phyloP scores from a whole-genome alignment of 2,113 vertebrate species.

The Oncorhynchus tshawytscha region DNA sequence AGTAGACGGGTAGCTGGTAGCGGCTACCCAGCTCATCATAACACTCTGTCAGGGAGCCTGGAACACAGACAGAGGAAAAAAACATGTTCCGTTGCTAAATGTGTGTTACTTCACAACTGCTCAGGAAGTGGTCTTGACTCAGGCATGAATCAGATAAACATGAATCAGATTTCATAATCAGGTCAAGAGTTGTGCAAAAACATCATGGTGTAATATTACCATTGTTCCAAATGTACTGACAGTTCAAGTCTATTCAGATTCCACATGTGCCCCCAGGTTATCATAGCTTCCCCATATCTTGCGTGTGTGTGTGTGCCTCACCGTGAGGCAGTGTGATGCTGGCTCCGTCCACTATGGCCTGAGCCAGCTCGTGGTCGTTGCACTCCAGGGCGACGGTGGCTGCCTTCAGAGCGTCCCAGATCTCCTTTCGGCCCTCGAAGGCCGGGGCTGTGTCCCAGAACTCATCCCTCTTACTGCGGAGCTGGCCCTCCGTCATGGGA shows the following conservation, averaged over 20 bases:
- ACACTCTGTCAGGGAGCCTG: conserved; percentile 93
- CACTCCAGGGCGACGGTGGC: conserved; percentile 90
- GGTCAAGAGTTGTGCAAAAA: too few relatives aligned
- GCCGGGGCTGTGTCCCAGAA: conserved; percentile 98
- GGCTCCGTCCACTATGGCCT: conserved; percentile 96
- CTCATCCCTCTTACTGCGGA: conserved; percentile 96
- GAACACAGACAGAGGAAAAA: neutral
- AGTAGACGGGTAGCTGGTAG: conserved; percentile 96
- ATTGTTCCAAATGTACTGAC: too few relatives aligned
- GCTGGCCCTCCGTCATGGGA: conserved; percentile 96
- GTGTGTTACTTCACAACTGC: neutral
- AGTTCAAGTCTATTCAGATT: too few relatives aligned
- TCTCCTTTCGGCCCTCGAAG: conserved; percentile 97
- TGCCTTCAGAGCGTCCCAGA: conserved; percentile 97
- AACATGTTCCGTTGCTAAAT: neutral
- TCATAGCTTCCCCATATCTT: too few relatives aligned
- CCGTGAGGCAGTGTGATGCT: conserved; percentile 97
- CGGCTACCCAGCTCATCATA: conserved; percentile 96
- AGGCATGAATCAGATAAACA: neutral
- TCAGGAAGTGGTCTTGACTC: too few relatives aligned
- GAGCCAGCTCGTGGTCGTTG: conserved; percentile 92
- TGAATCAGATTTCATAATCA: neutral
- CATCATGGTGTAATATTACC: too few relatives aligned
- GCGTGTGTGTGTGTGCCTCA: conserved; percentile 45
- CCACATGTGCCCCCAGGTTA: too few relatives aligned